Evolutionary conservation across 2,797 vertebrate genomes (phyloP).

Genomic region (Chromis chromis): DNA sequence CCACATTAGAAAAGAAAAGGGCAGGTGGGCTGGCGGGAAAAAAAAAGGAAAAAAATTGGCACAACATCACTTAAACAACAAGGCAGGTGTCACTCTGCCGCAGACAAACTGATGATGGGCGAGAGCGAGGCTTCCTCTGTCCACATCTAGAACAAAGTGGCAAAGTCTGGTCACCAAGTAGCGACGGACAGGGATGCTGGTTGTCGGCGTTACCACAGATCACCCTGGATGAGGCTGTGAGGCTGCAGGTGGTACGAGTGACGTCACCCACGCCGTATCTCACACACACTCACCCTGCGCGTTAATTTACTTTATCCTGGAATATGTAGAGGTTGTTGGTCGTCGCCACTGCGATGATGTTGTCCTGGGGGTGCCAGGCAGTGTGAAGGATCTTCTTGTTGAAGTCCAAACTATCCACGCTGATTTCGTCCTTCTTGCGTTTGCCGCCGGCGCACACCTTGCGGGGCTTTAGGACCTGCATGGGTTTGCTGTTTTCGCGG

Average conservation of each 20-base stretch:
- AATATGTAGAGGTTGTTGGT: conserved; percentile 99
- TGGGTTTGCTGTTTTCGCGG: conserved; percentile 95
- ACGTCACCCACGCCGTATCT: conserved; percentile 35
- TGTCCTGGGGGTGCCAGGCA: conserved; percentile 98
- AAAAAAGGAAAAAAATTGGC: conserved; percentile 71
- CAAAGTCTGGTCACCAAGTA: conserved; percentile 70
- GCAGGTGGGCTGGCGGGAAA: conserved; percentile 50
- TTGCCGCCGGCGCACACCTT: conserved; percentile 97
- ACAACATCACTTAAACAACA: conserved; percentile 81
- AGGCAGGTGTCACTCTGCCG: conserved; percentile 78
- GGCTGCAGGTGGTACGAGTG: conserved; percentile 42
- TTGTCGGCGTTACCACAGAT: conserved; percentile 56
- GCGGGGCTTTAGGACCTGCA: conserved; percentile 94
- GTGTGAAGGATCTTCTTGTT: conserved; percentile 99
- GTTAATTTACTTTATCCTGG: conserved; percentile 98
- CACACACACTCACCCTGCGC: conserved; percentile 18
- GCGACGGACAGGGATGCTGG: conserved; percentile 62
- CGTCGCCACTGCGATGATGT: conserved; percentile 98
- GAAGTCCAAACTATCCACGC: conserved; percentile 99
- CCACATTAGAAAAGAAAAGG: conserved; percentile 51
- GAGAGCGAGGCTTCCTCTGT: conserved; percentile 71
- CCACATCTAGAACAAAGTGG: conserved; percentile 75
- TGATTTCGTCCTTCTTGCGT: conserved; percentile 99
- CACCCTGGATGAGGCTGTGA: conserved; percentile 42
- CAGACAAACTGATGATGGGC: conserved; percentile 62